Base-by-base conservation (phyloP, 1,140 invertebrate genomes). In the Fopius arisanus region DNA sequence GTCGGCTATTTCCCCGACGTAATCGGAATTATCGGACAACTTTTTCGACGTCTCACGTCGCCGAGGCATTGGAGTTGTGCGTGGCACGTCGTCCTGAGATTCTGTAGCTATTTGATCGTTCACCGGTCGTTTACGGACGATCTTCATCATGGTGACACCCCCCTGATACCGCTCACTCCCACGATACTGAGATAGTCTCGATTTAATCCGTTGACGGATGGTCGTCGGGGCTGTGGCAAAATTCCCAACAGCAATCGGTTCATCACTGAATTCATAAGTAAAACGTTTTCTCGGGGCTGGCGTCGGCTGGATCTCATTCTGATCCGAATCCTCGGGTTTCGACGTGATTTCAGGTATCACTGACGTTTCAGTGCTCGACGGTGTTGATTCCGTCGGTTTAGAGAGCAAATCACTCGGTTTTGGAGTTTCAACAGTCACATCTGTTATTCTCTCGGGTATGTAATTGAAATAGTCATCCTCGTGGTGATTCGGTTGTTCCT, bases 111-210 rank as follows among this genome's bases (percentile, higher is more conserved):
- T 43, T 23, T 73, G 71, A 51, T 73, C 71, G 29, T 37, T 40
- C 9, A 73, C 21, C 21, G 72, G 72, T 63, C 72, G 12, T 26
- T 68, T 68, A 21, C 72, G 65, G 6, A 73, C 29, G 5, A 73
- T 67, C n/a, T 68, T 73, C 65, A 68, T 73, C 72, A 73, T 73
- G 6, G 72, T 73, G 14, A 73, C 72, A 41, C 31, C 14, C 6
- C 66, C 66, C 21, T 67, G 63, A 29, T 73, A 73, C 23, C 72
- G 59, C 26, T 73, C 72, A 28, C 48, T 48, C 26, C 72, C 72
- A 19, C 72, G 29, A 59, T 59, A 59, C 14, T 73, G 66, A 4
- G 40, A 26, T 51, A 72, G 33, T 59, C 43, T 66, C n/a, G 71
- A 21, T 33, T 72, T 72, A n/a, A 68, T 40, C 23, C 65, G 29